These are phyloP conservation scores for Apis florea DNA, from an alignment of 1,140 invertebrate species.

Conservation along the genomic window DNA sequence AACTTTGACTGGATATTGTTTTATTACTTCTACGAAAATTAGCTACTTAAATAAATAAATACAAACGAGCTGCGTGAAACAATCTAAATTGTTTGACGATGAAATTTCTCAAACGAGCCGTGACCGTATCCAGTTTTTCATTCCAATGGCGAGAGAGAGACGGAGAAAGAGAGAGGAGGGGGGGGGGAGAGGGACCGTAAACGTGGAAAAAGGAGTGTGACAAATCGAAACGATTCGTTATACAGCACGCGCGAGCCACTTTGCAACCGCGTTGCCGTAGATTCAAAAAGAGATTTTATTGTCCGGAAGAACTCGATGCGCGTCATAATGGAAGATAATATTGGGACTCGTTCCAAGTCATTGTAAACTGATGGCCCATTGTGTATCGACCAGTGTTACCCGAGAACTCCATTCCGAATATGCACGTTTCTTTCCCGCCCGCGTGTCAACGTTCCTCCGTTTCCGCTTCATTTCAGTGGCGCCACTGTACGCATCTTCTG, in stretches of 20 bases:
- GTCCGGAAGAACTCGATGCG: slow-evolving; percentile 69
- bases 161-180: not conserved
- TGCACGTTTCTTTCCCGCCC: slow-evolving; percentile 4
- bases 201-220: slow-evolving; percentile 52
- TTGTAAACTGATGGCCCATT: slow-evolving; percentile 60
- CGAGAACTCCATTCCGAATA: slow-evolving; percentile 53
- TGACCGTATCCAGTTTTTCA: not conserved
- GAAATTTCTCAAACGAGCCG: not conserved
- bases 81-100: not conserved
- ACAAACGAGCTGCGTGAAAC: no score
- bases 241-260: slow-evolving; percentile 39
- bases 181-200: no score
- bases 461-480: slow-evolving; percentile 37
- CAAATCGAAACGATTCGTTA: slow-evolving; percentile 70
- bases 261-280: slow-evolving; percentile 58
- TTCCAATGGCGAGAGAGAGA: not conserved
- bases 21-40: slow-evolving; percentile 40
- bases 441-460: not conserved
- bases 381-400: slow-evolving; percentile 36
- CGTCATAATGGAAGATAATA: slow-evolving; percentile 71
- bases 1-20: slow-evolving; percentile 55
- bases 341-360: slow-evolving; percentile 63
- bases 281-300: slow-evolving; percentile 69
- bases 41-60: no score
- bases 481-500: slow-evolving; percentile 1